These are phyloP conservation scores for Rhea americana DNA, from an alignment of 2,113 vertebrate genomes.

Conservation along the genomic window DNA sequence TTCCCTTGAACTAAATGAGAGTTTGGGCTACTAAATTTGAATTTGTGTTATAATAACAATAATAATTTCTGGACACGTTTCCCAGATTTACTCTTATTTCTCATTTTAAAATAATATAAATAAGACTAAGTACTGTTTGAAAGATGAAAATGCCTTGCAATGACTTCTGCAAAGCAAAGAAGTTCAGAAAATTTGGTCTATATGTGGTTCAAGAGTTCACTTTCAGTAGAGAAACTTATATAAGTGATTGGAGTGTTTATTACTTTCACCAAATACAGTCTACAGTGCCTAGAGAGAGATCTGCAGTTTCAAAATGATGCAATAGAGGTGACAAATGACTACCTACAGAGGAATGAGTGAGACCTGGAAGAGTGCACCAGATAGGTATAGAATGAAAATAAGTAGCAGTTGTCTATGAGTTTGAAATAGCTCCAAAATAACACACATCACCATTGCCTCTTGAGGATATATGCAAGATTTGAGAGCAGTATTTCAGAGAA, in stretches of 20 bases:
- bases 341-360: slow-evolving; percentile 29
- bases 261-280: slow-evolving; percentile 29
- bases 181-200: slow-evolving; percentile 12
- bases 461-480: neutral
- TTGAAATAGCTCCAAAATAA: slow-evolving; percentile 55
- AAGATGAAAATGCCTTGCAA: neutral
- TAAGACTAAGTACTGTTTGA: neutral
- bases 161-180: neutral
- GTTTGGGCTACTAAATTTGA: neutral
- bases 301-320: slow-evolving; percentile 39
- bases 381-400: slow-evolving; percentile 55
- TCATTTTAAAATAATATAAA: neutral
- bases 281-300: slow-evolving; percentile 25
- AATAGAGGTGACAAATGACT: slow-evolving; percentile 53
- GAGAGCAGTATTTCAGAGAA: slow-evolving; percentile 29
- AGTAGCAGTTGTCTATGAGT: slow-evolving; percentile 35
- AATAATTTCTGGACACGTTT: neutral
- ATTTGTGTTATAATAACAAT: neutral
- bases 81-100: neutral
- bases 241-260: slow-evolving; percentile 49
- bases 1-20: neutral
- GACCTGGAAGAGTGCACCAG: slow-evolving; percentile 24
- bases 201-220: slow-evolving; percentile 54
- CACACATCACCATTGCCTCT: neutral
- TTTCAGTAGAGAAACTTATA: slow-evolving; percentile 24